Evolutionary conservation across 2,113 vertebrate genomes (phyloP), one percentile per base, ranked within the genome.

Genomic region (Cettia cetti): DNA sequence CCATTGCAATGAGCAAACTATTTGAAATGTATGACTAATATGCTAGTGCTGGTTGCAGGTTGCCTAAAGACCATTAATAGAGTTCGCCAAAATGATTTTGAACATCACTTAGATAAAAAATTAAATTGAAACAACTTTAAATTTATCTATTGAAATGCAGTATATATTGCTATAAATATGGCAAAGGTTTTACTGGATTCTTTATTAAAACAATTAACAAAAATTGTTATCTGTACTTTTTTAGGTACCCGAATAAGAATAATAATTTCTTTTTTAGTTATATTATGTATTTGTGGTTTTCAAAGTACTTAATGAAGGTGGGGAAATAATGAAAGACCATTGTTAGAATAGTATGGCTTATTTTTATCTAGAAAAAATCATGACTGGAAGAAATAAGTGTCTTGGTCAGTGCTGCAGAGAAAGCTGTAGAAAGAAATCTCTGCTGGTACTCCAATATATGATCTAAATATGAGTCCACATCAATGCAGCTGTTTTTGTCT

Each of bases 1-100:
- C 7, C 9, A 54, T n/a, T 33, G 21, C 11, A 59, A 64, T 28
- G 23, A 63, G 21, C 5, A 66, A 77, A 77, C 18, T 72, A 35
- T 42, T 83, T 69, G 12, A 14, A 30, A 8, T 49, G 11, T 13
- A 66, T 17, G 23, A 35, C 33, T 37, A 33, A 37, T 8, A 71
- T 8, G 14, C 0, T 0, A 78, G 3, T 15, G 8, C 6, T 61
- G n/a, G 35, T 3, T 78, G n/a, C 7, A 53, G 26, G 50, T 13
- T 42, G 35, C 54, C 39, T 61, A n/a, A 54, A 61, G 21, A 57
- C 8, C 10, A 45, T 54, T 86, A 37, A 59, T 6, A 12, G 6
- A 47, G 23, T 28, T 68, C 26, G 69, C 6, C 19, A 64, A 68
- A 81, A 30, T 37, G 35, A 39, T 84, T 78, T 28, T 54, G 23